Evolutionary conservation across 2,888 invertebrate genomes (phyloP), one percentile per base, ranked within the genome.

Genomic region (Eugnorisma glareosa): DNA sequence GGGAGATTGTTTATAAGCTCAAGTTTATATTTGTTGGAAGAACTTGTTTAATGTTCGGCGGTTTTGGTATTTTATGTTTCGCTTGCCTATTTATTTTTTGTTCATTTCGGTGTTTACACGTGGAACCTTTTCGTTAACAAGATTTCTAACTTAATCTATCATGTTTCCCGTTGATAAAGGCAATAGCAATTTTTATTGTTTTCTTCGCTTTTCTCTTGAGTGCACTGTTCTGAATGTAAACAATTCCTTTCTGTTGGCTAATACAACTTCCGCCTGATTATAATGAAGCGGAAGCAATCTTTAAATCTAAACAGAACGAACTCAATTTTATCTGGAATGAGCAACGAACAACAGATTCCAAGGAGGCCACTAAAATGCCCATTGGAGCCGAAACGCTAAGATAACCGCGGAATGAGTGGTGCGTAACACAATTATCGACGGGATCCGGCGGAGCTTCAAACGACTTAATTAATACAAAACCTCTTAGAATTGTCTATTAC

Each of bases 401-500:
- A 80, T 87, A 78, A 72, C 78, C 64, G 75, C 31, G 64, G 75
- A 82, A 81, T 84, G 86, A 89, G 83, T 86, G 83, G 77, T 81
- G 81, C 80, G 84, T 87, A 86, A 89, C 88, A 78, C 86, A 85
- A 89, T 89, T 88, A 87, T 82, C 67, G 78, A 64, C 78, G 71
- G 85, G 82, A 88, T 86, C 84, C 89, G 68, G 67, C 43, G 82
- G 81, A 74, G 78, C 80, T 81, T 79, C 81, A 80, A 85, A 79
- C 77, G 84, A 83, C 86, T 86, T 88, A 84, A 89, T 91, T 89
- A 89, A 88, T 86, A 83, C 67, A 75, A 75, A 79, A 76, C 67
- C 77, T 78, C 77, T 71, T 68, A 48, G 73, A 79, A 85, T 85
- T 67, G 77, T 61, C 61, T 71, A 64, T 24, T n/a, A 28, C 64